phyloP scores from a whole-genome alignment of 2,113 vertebrate genomes.

The Synchiropus splendidus region DNA sequence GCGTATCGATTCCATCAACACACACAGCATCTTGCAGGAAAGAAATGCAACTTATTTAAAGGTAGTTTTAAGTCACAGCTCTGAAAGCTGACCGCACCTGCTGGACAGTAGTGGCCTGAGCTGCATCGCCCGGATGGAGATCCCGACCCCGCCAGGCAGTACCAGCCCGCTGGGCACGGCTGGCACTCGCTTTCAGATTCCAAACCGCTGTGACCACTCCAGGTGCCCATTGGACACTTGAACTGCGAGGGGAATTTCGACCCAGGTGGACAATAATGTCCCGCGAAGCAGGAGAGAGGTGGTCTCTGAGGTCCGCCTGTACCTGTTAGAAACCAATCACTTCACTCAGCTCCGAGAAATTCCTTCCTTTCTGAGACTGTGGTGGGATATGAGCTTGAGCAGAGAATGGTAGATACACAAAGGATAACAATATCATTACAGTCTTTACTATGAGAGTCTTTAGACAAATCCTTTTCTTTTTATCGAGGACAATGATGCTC shows the following conservation, averaged over 20 bases:
- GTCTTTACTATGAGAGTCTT: no score
- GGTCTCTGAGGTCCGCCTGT: slow-evolving; percentile 78
- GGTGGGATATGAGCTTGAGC: no score
- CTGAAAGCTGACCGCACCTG: slow-evolving; percentile 50
- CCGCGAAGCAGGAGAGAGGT: slow-evolving; percentile 68
- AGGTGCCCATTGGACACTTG: slow-evolving; percentile 78
- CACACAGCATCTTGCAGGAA: background rate
- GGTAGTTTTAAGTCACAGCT: background rate
- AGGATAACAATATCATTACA: no score
- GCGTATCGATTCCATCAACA: slow-evolving; percentile 1
- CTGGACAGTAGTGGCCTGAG: slow-evolving; percentile 78
- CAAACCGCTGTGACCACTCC: slow-evolving; percentile 72
- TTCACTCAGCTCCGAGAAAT: no score
- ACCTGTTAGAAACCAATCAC: slow-evolving; percentile 35
- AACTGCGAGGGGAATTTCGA: slow-evolving; percentile 74
- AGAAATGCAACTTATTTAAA: background rate
- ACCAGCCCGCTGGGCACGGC: slow-evolving; percentile 72
- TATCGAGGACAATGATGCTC: no score
- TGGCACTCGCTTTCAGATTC: slow-evolving; percentile 58
- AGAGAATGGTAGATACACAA: no score
- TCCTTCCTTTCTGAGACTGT: no score
- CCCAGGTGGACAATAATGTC: slow-evolving; percentile 79
- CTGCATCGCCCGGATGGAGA: slow-evolving; percentile 71
- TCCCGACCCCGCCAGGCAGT: slow-evolving; percentile 69
- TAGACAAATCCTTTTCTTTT: no score